Base-by-base conservation (phyloP, 2,797 vertebrate species). In the Pseudochromis fuscus region DNA sequence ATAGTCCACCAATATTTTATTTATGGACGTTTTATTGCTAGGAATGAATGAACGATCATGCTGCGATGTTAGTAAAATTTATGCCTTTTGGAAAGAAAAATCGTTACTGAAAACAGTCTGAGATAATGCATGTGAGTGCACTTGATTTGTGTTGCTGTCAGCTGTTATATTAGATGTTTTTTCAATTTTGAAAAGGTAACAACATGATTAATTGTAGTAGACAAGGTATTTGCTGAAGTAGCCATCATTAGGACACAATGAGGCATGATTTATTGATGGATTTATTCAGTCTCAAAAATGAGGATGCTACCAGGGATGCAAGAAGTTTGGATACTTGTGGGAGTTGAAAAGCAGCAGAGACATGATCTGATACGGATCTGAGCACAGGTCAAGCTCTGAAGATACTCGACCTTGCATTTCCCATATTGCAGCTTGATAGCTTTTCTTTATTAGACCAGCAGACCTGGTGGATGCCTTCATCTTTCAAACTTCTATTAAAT, bases 1-100 rank as follows among this genome's bases (percentile, higher is more conserved):
- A 59, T 66, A 37, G 42, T 49, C 33, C 35, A 28, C 38, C 55
- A 69, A 75, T 81, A 64, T 77, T 59, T 70, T 81, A 88, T 80
- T 80, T 45, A 83, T 81, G 46, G 52, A 9, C 42, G 49, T 67
- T 74, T 83, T 49, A 65, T 65, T 68, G 66, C 52, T 30, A 3
- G 2, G 69, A 69, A 73, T 79, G 16, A 81, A 79, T 77, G 58
- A 79, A 84, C 77, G n/a, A 56, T 73, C 44, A 64, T 42, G 64
- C 61, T 15, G 35, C 42, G 33, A 38, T 58, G 56, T 60, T 75
- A 40, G 30, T 38, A 72, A 66, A 40, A 75, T 66, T 69, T 45
- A 59, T 67, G 37, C 27, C 21, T 67, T 19, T 49, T 27, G 66
- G 62, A 75, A 49, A 65, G n/a, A 81, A 52, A 69, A 67, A 65